Base-by-base conservation (phyloP, 92 coral and sea anemone genomes). In the Isaurus tuberculatus region DNA sequence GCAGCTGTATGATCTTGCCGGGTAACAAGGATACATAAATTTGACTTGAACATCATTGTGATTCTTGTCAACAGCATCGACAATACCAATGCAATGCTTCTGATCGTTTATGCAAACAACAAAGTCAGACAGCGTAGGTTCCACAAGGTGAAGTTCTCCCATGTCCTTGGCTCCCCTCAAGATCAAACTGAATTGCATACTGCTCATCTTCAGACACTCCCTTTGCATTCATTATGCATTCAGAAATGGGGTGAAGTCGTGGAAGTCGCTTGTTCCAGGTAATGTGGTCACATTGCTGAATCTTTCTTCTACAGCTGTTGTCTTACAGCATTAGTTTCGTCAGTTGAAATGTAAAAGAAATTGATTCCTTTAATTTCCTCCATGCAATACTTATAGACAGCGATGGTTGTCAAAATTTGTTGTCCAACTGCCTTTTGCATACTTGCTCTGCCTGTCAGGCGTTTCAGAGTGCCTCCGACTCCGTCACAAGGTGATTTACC, bases 1-100 rank as follows among this genome's bases (percentile, higher is more conserved):
- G 87, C 75, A 73, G 82, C 43, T 53, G 71, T 70, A 83, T 46
- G 87, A 83, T 72, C 87, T 83, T 83, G 87, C 81, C 30, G 87
- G 81, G 86, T 82, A 82, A 74, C 86, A 67, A 46, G 86, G 79
- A 85, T 85, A 78, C 84, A 85, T 85, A n/a, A 85, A 85, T 63
- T 74, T 75, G n/a, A 75, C 88, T 85, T 74, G n/a, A 15, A 85
- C 31, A 68, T 73, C 81, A 32, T 85, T 65, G 17, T 74, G 69
- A 15, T 84, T 68, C 60, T 84, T 20, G 27, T 74, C 69, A 33
- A 84, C 61, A 34, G 26, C 37, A 72, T 73, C 73, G 9, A 84
- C 75, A 36, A 67, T 79, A 57, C 87, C 87, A 84, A 84, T 48
- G 73, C 82, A 84, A 25, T 53, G 26, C 33, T 84, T 70, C 82